Evolutionary conservation across 2,113 vertebrate genomes (phyloP), one percentile per base, ranked within the genome.

Genomic region (Pelodiscus sinensis): DNA sequence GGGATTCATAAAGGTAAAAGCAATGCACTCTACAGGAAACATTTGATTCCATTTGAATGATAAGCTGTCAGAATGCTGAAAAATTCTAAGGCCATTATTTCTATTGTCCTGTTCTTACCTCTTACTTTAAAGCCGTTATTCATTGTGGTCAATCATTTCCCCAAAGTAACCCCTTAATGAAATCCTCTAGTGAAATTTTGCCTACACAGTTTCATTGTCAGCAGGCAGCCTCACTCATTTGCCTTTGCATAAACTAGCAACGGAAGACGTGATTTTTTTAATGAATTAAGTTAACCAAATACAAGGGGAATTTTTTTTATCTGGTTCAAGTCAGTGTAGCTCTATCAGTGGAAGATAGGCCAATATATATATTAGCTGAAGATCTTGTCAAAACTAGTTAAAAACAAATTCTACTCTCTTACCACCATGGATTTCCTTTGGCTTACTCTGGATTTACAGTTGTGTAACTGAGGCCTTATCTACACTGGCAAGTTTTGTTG

Each of bases 201-300:
- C 68, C 54, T 54, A 4, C 44, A 5, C 44, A 44, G 44, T 44
- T 44, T 44, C 44, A 44, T 55, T 86, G 51, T 58, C 44, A 80
- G 31, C 79, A 51, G 38, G 44, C 51, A 81, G 82, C 12, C 22
- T 75, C 22, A 15, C 27, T 87, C 0, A 0, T 25, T 31, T 5
- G 11, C 52, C 84, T 95, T 94, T 87, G 52, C 82, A 56, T 22
- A 24, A 13, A 21, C 54, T 79, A 44, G n/a, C 88, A 88, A 81
- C 7, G 79, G 79, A 55, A 78, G 5, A 71, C 16, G 14, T 87
- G 21, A 44, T 15, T 92, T 88, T 68, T 75, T 68, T 90, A 87
- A 25, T 81, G 90, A 84, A 88, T 82, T 71, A 92, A 92, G 84
- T 87, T 78, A 82, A 80, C 10, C 56, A 82, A 95, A 85, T n/a